A percentile compares a stretch with the other conserved stretches of the same genome.
These are phyloP conservation scores for Hepsetus odoe DNA, from an alignment of 2,113 vertebrate genomes.

Conservation along the genomic window DNA sequence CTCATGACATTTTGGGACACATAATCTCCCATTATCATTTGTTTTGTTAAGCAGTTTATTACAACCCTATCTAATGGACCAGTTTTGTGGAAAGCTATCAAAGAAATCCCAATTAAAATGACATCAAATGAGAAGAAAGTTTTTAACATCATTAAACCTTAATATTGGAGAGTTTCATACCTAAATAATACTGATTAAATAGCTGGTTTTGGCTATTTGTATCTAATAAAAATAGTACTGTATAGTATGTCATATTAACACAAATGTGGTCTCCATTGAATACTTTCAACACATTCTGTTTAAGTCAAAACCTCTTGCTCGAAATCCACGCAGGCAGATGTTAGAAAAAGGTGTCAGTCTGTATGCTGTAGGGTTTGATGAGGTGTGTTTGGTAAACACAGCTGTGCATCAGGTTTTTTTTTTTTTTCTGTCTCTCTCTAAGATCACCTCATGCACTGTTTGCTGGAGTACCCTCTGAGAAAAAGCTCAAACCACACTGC, in stretches of 20 bases:
- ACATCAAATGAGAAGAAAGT: not conserved
- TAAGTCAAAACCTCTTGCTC: no score
- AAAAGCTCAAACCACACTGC: conserved; percentile 19
- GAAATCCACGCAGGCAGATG: not conserved
- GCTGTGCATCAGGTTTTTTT: not conserved
- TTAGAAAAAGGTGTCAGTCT: conserved; percentile 4
- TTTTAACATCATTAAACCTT: not conserved
- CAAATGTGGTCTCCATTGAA: no score
- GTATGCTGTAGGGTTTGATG: conserved; percentile 1
- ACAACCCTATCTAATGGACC: conserved; percentile 9
- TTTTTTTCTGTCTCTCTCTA: not conserved
- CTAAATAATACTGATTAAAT: no score
- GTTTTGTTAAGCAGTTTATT: conserved; percentile 34
- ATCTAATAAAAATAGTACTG: no score
- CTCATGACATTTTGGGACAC: conserved; percentile 30
- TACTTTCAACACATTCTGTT: no score
- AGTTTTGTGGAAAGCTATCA: conserved; percentile 1
- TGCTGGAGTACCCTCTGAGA: conserved; percentile 33
- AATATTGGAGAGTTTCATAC: not conserved
- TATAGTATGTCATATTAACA: no score
- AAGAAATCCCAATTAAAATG: conserved; percentile 10
- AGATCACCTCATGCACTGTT: conserved; percentile 45
- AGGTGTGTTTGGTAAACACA: conserved; percentile 43
- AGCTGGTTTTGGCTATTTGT: no score
- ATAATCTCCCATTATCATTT: conserved; percentile 37